Base-by-base conservation (phyloP, 2,888 invertebrate species). In the Sphaerophoria taeniata region DNA sequence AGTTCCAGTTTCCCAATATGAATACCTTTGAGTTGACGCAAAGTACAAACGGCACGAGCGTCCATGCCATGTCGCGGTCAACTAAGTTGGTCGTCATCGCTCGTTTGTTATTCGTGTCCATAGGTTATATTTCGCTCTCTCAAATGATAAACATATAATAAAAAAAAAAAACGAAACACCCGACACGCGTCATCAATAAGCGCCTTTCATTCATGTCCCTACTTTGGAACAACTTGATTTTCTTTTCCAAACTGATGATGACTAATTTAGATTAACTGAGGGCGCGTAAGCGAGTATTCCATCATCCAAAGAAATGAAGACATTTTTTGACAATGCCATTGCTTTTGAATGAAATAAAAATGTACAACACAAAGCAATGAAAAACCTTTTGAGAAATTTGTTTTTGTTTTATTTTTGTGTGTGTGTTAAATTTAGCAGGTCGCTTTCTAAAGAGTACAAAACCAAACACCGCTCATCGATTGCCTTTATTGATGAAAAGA, bases 141-240 rank as follows among this genome's bases (percentile, higher is more conserved):
- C 45, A 55, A 43, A 43, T 7, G 9, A 7, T 7, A 43, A 12
- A 43, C 7, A 24, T 9, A 24, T n/a, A n/a, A n/a, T n/a, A 53
- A 61, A 55, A 9, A 60, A 24, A 67, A 67, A 73, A 45, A 67
- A 51, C 53, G 34, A 79, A 79, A 58, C 77, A 81, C 81, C 85
- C 85, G 85, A 85, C 85, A 85, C 85, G 85, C 85, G 85, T 85
- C 85, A 85, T 85, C 85, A 85, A 85, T 85, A 85, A 85, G 85
- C 85, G 85, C 77, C 85, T 85, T 85, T 85, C 81, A 81, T 85
- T 77, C 85, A 80, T 67, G 60, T 73, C 72, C 81, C 81, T 58
- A 70, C 76, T 85, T 85, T 81, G 76, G 77, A 81, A 73, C 80
- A 77, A 60, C 43, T 58, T 39, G 39, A 36, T 58, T 49, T 16